These are phyloP conservation scores for Lacerta bilineata DNA, from an alignment of 2,797 vertebrate genomes.

Conservation along the genomic window DNA sequence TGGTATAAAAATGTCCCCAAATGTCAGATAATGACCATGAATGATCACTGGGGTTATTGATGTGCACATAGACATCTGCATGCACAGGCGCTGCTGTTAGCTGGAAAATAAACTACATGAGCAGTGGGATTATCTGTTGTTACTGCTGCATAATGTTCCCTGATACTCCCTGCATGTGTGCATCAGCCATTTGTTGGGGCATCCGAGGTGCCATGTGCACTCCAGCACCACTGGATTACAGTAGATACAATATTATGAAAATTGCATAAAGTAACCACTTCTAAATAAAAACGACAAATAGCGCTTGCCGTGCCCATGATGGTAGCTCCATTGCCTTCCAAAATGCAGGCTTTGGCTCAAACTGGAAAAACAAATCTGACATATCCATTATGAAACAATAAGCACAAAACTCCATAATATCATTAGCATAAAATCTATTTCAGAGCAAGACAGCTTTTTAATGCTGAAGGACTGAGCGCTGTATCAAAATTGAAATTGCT, in stretches of 20 bases:
- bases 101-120: neutral
- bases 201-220: neutral
- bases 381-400: conserved; percentile 24
- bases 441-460: conserved; percentile 15
- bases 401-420: conserved; percentile 21
- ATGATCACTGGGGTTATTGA: neutral
- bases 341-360: conserved; percentile 11
- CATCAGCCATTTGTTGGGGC: neutral
- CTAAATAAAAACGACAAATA: conserved; percentile 33
- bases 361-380: conserved; percentile 29
- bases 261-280: neutral
- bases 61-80: neutral
- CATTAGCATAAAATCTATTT: conserved; percentile 50
- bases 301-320: neutral
- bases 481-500: conserved; percentile 42
- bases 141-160: neutral
- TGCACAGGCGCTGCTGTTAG: neutral
- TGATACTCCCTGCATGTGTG: neutral
- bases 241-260: neutral
- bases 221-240: neutral
- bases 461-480: conserved; percentile 26
- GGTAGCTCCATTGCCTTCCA: conserved; percentile 16
- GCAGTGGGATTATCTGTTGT: neutral
- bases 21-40: neutral
- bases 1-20: neutral